Evolutionary conservation across 2,797 vertebrate genomes (phyloP).

Genomic region (Sebastiscus albofasciatus): DNA sequence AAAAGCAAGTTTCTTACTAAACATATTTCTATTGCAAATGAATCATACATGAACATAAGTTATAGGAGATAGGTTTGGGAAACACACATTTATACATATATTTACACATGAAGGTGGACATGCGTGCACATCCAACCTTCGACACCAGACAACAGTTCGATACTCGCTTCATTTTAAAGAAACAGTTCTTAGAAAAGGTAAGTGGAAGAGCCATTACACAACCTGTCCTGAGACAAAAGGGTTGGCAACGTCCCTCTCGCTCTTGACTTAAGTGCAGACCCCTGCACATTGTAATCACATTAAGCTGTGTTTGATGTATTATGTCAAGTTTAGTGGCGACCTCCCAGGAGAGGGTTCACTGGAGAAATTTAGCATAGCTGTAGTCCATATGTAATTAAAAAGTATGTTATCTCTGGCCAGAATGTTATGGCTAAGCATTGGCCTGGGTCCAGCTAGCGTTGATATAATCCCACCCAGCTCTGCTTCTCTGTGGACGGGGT

Average conservation of each 20-base stretch:
- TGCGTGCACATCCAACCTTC: background rate
- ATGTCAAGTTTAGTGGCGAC: slow-evolving; percentile 77
- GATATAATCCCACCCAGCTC: slow-evolving; percentile 88
- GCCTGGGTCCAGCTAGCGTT: slow-evolving; percentile 82
- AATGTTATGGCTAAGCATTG: slow-evolving; percentile 87
- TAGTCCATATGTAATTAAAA: slow-evolving; percentile 88
- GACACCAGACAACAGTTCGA: background rate
- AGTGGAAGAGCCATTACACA: slow-evolving; percentile 28
- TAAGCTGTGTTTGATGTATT: slow-evolving; percentile 81
- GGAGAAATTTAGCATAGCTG: slow-evolving; percentile 83
- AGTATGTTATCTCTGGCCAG: slow-evolving; percentile 87
- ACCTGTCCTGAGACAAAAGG: slow-evolving; percentile 44
- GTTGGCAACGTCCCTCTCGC: slow-evolving; percentile 36
- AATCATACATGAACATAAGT: background rate
- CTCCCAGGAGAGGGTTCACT: slow-evolving; percentile 75
- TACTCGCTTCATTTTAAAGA: slow-evolving; percentile 31
- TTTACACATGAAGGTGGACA: background rate
- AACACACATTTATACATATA: background rate
- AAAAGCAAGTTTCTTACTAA: background rate
- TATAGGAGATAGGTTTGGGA: background rate
- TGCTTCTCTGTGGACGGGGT: slow-evolving; percentile 84
- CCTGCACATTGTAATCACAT: slow-evolving; percentile 76
- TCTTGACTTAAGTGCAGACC: slow-evolving; percentile 59
- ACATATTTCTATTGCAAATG: background rate
- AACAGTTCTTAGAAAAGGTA: slow-evolving; percentile 25